Evolutionary conservation across 1,140 invertebrate species (phyloP).

Genomic region (Brachionus rubens): DNA sequence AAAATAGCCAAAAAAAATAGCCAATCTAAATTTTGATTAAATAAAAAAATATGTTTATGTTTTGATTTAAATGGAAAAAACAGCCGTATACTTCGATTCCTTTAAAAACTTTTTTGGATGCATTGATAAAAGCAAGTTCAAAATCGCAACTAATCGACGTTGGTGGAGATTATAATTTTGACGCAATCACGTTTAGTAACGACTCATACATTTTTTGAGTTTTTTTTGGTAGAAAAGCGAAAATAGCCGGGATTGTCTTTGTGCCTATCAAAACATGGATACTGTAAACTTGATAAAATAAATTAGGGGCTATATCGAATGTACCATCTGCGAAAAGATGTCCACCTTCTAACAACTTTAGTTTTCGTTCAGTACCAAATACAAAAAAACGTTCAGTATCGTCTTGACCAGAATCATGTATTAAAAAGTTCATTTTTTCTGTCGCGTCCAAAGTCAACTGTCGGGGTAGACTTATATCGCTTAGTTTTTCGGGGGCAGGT

Average conservation of each 20-base stretch:
- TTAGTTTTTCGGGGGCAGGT: not conserved
- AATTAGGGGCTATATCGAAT: not conserved
- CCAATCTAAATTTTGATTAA: no score
- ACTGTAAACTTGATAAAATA: not conserved
- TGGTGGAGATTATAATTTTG: no score
- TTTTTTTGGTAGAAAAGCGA: not conserved
- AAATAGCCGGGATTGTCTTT: not conserved
- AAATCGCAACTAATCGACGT: no score
- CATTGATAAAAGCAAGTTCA: no score
- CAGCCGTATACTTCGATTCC: no score
- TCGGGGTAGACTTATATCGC: not conserved
- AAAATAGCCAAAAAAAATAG: no score
- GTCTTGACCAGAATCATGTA: not conserved
- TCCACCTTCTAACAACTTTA: not conserved
- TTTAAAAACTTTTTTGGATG: no score
- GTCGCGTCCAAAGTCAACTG: not conserved
- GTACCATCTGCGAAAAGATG: not conserved
- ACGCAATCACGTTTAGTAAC: not conserved
- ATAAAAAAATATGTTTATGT: no score
- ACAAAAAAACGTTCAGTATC: not conserved
- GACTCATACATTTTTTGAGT: conserved; percentile 11
- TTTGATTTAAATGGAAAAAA: no score
- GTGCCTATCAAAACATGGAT: not conserved
- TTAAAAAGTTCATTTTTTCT: not conserved
- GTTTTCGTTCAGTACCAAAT: not conserved